phyloP scores from a whole-genome alignment of 92 coral and sea anemone species.

The Metridium senile region DNA sequence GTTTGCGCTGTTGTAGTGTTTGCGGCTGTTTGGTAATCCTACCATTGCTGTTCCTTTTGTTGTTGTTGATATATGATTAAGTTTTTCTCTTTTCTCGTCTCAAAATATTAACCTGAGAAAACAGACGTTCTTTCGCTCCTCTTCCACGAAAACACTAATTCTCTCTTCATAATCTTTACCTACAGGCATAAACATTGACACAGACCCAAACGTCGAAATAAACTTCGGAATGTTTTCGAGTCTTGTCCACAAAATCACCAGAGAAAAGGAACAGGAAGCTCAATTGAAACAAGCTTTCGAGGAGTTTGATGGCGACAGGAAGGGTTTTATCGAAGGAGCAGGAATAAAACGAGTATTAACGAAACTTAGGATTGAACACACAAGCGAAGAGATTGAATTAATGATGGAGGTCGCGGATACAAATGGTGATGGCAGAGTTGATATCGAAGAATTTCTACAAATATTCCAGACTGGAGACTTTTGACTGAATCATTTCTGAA shows the following conservation, averaged over 20 bases:
- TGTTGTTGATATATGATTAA: no score
- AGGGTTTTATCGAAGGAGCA: conserved; percentile 68
- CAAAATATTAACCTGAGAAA: no score
- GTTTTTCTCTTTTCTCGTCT: no score
- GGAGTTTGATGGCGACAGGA: conserved; percentile 74
- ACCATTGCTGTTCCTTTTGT: no score
- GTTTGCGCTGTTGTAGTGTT: no score
- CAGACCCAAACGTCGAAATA: conserved; percentile 13
- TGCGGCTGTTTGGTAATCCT: no score
- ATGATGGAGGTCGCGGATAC: conserved; percentile 85
- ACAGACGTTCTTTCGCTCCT: no score
- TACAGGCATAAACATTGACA: conserved; percentile 8
- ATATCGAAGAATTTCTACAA: conserved; percentile 77
- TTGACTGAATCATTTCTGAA: neutral
- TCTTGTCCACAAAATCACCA: conserved; percentile 44
- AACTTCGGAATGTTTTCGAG: conserved; percentile 53
- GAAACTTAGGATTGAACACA: conserved; percentile 63
- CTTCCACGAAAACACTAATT: no score
- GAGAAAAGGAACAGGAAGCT: conserved; percentile 48
- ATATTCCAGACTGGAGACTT: conserved; percentile 41
- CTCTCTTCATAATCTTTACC: neutral
- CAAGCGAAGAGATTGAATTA: conserved; percentile 62
- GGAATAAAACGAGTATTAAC: conserved; percentile 70
- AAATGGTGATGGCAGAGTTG: conserved; percentile 79
- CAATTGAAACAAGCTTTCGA: conserved; percentile 60